Conservation (phyloP, 2,888 invertebrate genomes). For the Sphaerophoria rueppellii region DNA sequence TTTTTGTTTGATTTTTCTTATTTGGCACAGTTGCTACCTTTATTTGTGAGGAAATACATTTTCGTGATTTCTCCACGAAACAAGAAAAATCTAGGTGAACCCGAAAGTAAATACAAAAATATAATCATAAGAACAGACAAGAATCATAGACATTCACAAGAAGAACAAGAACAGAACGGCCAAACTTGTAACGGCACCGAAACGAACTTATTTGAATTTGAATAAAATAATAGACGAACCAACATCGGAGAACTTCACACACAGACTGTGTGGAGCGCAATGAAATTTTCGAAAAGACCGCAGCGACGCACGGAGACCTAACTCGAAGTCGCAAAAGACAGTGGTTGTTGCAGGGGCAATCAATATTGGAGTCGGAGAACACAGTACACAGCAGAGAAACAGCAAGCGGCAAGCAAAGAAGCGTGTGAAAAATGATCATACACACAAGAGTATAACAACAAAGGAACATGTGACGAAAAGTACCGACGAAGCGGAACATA, state of each 20-base stretch:
- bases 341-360: conserved; percentile 25
- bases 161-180: conserved; percentile 43
- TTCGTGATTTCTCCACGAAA: conserved; percentile 35
- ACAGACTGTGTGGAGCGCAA: conserved; percentile 48
- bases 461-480: conserved; percentile 23
- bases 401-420: not conserved
- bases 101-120: conserved; percentile 35
- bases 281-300: conserved; percentile 48
- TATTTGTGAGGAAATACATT: conserved; percentile 33
- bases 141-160: conserved; percentile 5
- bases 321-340: conserved; percentile 12
- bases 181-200: conserved; percentile 56
- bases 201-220: conserved; percentile 5
- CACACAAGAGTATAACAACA: not conserved
- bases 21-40: conserved; percentile 44
- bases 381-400: not conserved
- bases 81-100: conserved; percentile 52
- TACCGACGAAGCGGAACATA: conserved; percentile 34
- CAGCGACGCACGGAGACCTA: conserved; percentile 6
- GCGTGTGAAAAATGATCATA: conserved; percentile 47
- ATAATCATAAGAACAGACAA: conserved; percentile 3
- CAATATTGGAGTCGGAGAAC: conserved; percentile 2
- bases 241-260: conserved; percentile 38
- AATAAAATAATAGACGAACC: conserved; percentile 10
- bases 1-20: conserved; percentile 1